Evolutionary conservation across 1,140 invertebrate species (phyloP), one percentile per base, ranked within the genome.

Genomic region (Drosophila novamexicana): DNA sequence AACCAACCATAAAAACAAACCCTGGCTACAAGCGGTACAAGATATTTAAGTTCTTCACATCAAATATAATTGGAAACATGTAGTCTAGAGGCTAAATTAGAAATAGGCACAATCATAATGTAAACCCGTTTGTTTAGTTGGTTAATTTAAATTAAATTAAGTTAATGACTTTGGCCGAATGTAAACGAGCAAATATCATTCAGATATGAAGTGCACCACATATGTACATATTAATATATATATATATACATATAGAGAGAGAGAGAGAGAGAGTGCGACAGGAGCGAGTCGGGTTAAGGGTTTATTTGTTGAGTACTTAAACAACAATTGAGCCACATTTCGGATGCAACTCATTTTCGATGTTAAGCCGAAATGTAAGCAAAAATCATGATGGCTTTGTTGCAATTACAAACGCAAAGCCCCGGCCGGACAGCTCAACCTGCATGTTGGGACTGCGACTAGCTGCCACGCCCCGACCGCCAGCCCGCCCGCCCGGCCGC

Each of bases 381-480:
- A 74, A 74, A 74, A 74, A 74, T 74, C 71, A 74, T 74, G 56
- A 69, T 69, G 71, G 65, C 71, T 74, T 74, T 74, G 65, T 63
- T 68, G 71, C 66, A 74, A 74, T 74, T 74, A 74, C 66, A 69
- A 62, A 42, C 49, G 57, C 50, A 69, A 69, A 69, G 57, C 65
- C 22, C 32, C 34, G 22, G 47, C 14, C 10, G 1, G 45, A 2
- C 45, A 22, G 45, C 10, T 9, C 22, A 22, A 22, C 10, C 44
- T 47, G 14, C 1, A 8, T 9, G 22, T n/a, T 39, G 36, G 6
- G 5, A 18, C 10, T 56, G 12, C 10, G 54, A 16, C 36, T 8
- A 22, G 14, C 37, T 56, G 53, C 36, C 53, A 56, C 32, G 7
- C 40, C 29, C 32, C 18, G 18, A 18, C 18, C 18, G 18, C 0